These are phyloP conservation scores for Lacanobia wlatinum DNA, from an alignment of 2,888 invertebrate species.

Conservation along the genomic window DNA sequence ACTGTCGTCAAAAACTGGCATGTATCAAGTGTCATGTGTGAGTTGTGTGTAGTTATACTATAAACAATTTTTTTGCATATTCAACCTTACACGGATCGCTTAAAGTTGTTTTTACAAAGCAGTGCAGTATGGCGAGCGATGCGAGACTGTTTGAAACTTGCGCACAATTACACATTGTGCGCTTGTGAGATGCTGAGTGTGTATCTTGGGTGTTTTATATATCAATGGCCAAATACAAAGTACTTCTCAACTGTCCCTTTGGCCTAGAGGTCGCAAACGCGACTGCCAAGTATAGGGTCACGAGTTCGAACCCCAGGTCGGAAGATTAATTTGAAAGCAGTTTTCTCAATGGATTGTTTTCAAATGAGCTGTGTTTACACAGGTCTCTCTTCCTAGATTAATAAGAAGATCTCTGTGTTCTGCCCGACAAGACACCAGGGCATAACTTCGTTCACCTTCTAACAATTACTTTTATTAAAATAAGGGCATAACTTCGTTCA, in stretches of 20 bases:
- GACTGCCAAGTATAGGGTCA: not conserved
- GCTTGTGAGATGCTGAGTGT: too few relatives aligned
- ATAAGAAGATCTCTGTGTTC: slow-evolving; percentile 90
- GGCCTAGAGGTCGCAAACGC: slow-evolving; percentile 2
- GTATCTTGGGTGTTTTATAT: too few relatives aligned
- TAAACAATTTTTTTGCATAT: too few relatives aligned
- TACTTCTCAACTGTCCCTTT: not conserved
- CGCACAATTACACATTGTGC: too few relatives aligned
- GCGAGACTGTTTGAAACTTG: too few relatives aligned
- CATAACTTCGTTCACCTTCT: slow-evolving; percentile 91
- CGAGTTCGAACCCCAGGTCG: slow-evolving; percentile 55
- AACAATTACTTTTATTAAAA: slow-evolving; percentile 76
- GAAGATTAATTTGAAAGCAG: slow-evolving; percentile 80
- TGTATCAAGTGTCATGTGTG: too few relatives aligned
- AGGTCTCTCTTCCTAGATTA: slow-evolving; percentile 83
- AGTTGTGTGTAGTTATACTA: too few relatives aligned
- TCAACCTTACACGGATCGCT: too few relatives aligned
- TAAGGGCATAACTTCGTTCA: slow-evolving; percentile 91
- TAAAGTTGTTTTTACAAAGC: too few relatives aligned
- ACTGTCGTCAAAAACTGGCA: too few relatives aligned
- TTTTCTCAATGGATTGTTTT: slow-evolving; percentile 74
- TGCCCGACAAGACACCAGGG: slow-evolving; percentile 84
- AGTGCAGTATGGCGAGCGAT: too few relatives aligned
- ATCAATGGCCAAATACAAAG: slow-evolving; percentile 7
- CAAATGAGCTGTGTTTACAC: slow-evolving; percentile 74